These are phyloP conservation scores for Crossaster papposus DNA, from an alignment of 53 echinoderm and acorn worm genomes.

Conservation along the genomic window DNA sequence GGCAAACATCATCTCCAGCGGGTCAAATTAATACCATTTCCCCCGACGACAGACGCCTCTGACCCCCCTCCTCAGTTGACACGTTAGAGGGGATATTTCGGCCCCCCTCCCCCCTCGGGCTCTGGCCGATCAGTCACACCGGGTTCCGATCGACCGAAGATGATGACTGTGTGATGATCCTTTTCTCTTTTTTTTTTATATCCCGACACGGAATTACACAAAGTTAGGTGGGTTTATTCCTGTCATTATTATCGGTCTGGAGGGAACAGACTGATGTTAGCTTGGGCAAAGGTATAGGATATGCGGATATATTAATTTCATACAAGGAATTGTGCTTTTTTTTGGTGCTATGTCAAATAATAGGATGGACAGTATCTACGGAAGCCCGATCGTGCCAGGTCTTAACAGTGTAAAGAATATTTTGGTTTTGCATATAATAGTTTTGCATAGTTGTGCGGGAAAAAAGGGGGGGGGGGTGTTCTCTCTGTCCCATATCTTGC, in stretches of 20 bases:
- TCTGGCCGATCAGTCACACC: constrained; percentile 38
- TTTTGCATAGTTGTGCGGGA: no score
- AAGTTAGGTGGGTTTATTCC: neutral
- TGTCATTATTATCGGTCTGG: neutral
- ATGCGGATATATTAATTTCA: no score
- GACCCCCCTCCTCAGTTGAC: constrained; percentile 53
- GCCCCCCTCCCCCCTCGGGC: constrained; percentile 4
- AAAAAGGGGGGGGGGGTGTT: no score
- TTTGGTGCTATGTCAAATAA: no score
- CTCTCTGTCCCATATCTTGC: no score
- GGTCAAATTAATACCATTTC: constrained; percentile 57
- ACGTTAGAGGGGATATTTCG: constrained; percentile 22
- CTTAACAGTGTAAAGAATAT: no score
- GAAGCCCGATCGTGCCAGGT: no score
- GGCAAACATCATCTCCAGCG: constrained; percentile 39
- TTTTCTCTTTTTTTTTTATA: neutral
- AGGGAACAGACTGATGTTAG: neutral
- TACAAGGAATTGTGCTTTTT: no score
- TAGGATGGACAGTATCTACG: no score
- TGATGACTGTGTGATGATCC: neutral
- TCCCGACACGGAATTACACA: constrained; percentile 16
- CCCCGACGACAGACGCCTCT: constrained; percentile 49
- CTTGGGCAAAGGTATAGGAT: neutral
- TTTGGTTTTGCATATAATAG: no score
- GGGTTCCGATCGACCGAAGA: neutral